These are phyloP conservation scores for Parazoanthus darwini DNA, from an alignment of 92 coral and sea anemone species.

Conservation along the genomic window DNA sequence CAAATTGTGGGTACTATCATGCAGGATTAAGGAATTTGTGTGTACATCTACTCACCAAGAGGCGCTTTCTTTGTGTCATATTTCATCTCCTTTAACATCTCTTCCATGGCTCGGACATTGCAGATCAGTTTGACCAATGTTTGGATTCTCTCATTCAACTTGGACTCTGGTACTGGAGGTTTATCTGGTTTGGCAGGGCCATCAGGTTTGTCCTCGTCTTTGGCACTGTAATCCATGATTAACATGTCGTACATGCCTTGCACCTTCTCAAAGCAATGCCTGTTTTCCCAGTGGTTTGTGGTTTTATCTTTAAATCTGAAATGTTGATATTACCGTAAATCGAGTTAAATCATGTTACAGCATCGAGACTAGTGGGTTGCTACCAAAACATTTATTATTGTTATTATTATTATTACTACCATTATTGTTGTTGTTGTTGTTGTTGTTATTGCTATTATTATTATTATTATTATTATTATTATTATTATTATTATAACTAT, in stretches of 20 bases:
- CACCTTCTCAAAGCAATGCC: constrained; percentile 74
- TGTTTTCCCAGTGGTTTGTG: constrained; percentile 85
- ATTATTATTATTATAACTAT: too few species aligned
- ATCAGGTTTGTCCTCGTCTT: constrained; percentile 73
- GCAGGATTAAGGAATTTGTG: background rate
- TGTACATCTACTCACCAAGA: constrained; percentile 63
- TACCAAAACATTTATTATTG: too few species aligned
- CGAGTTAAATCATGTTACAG: background rate
- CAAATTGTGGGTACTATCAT: background rate
- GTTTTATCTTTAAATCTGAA: constrained; percentile 89
- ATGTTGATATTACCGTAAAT: background rate
- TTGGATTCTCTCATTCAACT: constrained; percentile 82
- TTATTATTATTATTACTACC: too few species aligned
- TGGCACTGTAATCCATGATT: constrained; percentile 93
- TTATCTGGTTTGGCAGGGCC: constrained; percentile 85
- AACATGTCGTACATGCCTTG: constrained; percentile 90
- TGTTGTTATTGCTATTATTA: too few species aligned
- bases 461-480: too few species aligned
- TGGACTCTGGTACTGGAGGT: constrained; percentile 68
- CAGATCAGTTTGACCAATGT: constrained; percentile 84
- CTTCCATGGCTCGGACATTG: constrained; percentile 94
- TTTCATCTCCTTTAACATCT: constrained; percentile 93
- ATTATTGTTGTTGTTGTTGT: too few species aligned
- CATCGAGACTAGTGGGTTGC: too few species aligned
- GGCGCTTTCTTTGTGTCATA: constrained; percentile 96